Percentiles rank a stretch among this genome's conserved stretches.
These are phyloP conservation scores for Petrocephalus microphthalmus DNA, from an alignment of 2,113 vertebrate species.

Conservation along the genomic window DNA sequence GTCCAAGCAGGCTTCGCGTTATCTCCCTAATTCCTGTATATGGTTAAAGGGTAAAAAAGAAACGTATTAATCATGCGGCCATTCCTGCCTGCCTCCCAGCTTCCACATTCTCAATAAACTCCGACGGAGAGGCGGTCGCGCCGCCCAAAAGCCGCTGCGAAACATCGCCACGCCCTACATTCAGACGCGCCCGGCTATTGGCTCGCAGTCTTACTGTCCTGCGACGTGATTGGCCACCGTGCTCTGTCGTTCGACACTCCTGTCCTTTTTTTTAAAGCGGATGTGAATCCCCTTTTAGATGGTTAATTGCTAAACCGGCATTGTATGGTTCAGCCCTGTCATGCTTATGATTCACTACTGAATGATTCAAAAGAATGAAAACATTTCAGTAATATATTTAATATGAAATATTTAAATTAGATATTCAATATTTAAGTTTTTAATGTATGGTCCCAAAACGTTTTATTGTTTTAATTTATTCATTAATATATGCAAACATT, in stretches of 20 bases:
- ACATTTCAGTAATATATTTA: neutral
- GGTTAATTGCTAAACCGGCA: slow-evolving; percentile 31
- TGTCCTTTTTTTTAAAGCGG: slow-evolving; percentile 29
- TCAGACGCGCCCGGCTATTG: neutral
- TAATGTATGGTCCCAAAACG: neutral
- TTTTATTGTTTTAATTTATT: neutral
- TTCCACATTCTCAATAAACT: slow-evolving; percentile 63
- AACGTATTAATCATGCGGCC: slow-evolving; percentile 22
- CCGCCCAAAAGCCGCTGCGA: slow-evolving; percentile 45
- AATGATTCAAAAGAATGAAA: neutral
- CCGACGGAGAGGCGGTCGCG: slow-evolving; percentile 52
- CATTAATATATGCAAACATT: neutral
- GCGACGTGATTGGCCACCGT: slow-evolving; percentile 36
- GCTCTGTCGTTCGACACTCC: neutral
- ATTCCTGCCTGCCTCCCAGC: slow-evolving; percentile 53
- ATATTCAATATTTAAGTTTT: neutral
- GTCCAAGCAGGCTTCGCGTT: neutral
- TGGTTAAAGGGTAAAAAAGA: slow-evolving; percentile 19
- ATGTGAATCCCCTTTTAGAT: neutral
- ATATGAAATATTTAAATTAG: neutral
- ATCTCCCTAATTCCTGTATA: neutral
- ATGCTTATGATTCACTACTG: slow-evolving; percentile 14
- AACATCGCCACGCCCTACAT: slow-evolving; percentile 32
- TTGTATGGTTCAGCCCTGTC: neutral
- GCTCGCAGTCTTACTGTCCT: neutral